Evolutionary conservation across 2,888 invertebrate genomes (phyloP).

Genomic region (Eremobia ochroleuca): DNA sequence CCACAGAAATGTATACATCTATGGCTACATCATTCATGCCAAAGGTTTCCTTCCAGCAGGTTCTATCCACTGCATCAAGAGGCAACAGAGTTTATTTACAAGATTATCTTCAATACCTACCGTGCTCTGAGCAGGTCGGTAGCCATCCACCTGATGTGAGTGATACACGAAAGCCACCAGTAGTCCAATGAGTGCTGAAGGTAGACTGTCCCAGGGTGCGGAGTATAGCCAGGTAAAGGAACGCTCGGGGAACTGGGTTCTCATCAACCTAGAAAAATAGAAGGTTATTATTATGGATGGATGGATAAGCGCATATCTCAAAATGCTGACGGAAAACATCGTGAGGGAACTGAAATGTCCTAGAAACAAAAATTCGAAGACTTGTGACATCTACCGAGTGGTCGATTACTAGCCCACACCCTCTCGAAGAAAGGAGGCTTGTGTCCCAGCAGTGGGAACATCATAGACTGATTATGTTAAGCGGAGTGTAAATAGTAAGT

Average conservation of each 20-base stretch:
- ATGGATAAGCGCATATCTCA: not conserved
- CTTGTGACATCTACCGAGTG: too few species aligned
- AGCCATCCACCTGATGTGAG: conserved; percentile 66
- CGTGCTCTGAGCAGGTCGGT: conserved; percentile 66
- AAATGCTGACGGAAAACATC: not conserved
- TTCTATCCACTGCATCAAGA: not conserved
- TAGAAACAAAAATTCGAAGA: not conserved
- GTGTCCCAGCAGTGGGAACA: not conserved
- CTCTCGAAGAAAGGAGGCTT: not conserved
- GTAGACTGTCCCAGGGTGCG: conserved; percentile 81
- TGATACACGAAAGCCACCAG: conserved; percentile 75
- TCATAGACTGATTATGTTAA: not conserved
- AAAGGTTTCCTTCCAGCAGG: too few species aligned
- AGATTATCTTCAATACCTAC: conserved; percentile 55
- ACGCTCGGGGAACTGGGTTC: conserved; percentile 68
- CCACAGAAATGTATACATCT: too few species aligned
- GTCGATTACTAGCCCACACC: not conserved
- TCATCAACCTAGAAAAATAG: conserved; percentile 70
- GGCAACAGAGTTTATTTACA: not conserved
- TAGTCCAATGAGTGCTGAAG: conserved; percentile 77
- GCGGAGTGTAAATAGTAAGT: not conserved
- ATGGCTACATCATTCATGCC: not conserved
- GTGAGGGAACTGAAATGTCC: not conserved
- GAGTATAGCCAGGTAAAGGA: conserved; percentile 80
- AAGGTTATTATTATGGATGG: not conserved